Conservation (phyloP, 2,888 invertebrate genomes). For the Endotricha flammealis region DNA sequence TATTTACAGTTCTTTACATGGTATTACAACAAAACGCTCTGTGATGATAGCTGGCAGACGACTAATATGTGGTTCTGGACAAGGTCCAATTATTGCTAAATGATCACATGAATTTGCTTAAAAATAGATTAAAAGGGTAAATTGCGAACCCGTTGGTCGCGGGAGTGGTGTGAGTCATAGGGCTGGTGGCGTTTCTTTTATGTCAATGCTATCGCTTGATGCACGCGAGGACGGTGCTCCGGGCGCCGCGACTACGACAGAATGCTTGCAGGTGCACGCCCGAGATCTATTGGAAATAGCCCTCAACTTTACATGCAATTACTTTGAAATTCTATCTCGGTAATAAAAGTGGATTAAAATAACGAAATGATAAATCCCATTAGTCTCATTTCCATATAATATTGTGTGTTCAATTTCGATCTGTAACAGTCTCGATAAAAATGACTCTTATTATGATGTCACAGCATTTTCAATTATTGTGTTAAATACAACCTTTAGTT, state of each 20-base stretch:
- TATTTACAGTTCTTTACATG: constrained; percentile 23
- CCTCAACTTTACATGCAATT: not conserved
- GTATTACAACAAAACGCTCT: constrained; percentile 39
- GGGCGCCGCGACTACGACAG: not conserved
- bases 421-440: too few relatives aligned
- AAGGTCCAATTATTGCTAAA: constrained; percentile 55
- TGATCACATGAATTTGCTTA: constrained; percentile 37
- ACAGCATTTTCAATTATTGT: too few relatives aligned
- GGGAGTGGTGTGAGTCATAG: constrained; percentile 32
- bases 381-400: too few relatives aligned
- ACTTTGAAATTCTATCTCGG: not conserved
- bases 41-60: constrained; percentile 43
- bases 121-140: constrained; percentile 29
- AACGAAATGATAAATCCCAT: too few relatives aligned
- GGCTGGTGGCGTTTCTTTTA: constrained; percentile 28
- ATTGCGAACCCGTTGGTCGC: constrained; percentile 24
- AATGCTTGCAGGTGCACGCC: constrained; percentile 1
- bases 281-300: constrained; percentile 9
- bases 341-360: not conserved
- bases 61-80: constrained; percentile 36
- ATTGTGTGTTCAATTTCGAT: too few relatives aligned
- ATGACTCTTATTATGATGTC: too few relatives aligned
- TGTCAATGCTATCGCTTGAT: constrained; percentile 16
- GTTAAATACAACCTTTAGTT: too few relatives aligned
- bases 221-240: not conserved